Evolutionary conservation across 64 coral and sea anemone genomes (phyloP).

Genomic region (Pocillopora damicornis): DNA sequence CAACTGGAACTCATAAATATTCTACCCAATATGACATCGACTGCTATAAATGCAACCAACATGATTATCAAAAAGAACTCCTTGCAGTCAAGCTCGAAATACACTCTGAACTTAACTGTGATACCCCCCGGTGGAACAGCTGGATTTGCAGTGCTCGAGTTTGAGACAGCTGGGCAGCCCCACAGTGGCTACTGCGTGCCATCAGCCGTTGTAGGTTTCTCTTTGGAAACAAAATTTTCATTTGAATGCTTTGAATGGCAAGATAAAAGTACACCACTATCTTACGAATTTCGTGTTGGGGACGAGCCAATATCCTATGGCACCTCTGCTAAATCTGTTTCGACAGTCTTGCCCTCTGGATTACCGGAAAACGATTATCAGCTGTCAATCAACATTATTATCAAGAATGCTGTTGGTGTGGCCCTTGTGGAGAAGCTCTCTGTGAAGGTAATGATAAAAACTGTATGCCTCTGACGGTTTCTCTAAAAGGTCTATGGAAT

Average conservation of each 20-base stretch:
- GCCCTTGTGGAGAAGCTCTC: background rate
- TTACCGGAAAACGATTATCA: background rate
- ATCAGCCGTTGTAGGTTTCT: background rate
- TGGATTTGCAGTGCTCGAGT: conserved; percentile 9
- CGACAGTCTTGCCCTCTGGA: background rate
- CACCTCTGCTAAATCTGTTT: background rate
- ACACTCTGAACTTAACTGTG: background rate
- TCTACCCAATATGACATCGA: conserved; percentile 13
- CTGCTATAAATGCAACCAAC: background rate
- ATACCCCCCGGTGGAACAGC: background rate
- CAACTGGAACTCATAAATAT: background rate
- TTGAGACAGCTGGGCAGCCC: conserved; percentile 15
- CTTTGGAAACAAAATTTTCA: background rate
- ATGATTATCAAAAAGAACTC: conserved; percentile 20
- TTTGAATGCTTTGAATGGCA: conserved; percentile 23
- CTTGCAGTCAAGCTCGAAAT: background rate
- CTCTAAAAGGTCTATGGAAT: too few relatives aligned
- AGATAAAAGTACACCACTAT: conserved; percentile 15
- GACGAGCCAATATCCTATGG: conserved; percentile 21
- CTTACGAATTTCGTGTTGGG: conserved; percentile 28
- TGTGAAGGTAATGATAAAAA: conserved; percentile 8
- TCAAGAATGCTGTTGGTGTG: conserved; percentile 17
- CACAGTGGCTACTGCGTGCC: background rate
- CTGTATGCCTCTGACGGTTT: too few relatives aligned
- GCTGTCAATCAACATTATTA: background rate